These are phyloP conservation scores for Caenorhabditis inopinata DNA, from an alignment of 1,140 invertebrate genomes.

Conservation along the genomic window DNA sequence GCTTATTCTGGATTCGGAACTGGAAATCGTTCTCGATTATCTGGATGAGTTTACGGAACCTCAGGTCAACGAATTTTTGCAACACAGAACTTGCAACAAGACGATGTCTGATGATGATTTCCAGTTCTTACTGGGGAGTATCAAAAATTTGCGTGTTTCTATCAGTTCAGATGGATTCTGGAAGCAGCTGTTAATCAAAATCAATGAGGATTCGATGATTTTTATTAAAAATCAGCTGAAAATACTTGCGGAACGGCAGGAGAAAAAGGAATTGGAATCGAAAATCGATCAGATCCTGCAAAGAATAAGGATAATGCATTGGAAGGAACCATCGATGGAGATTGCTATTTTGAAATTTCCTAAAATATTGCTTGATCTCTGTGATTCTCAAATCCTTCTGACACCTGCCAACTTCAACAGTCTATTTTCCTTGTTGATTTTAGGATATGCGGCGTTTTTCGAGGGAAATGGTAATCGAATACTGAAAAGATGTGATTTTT, in stretches of 20 bases:
- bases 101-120: background rate
- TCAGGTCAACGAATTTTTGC: background rate
- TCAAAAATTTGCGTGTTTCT: background rate
- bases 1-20: background rate
- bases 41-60: background rate
- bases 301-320: background rate
- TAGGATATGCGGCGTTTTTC: background rate
- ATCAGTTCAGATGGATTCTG: background rate
- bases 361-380: background rate
- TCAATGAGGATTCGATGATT: background rate
- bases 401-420: background rate
- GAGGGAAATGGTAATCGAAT: background rate
- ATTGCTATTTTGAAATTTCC: background rate
- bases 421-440: background rate
- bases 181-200: background rate
- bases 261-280: background rate
- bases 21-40: background rate
- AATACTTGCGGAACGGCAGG: background rate
- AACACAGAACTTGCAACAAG: background rate
- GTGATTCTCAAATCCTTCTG: background rate
- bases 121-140: background rate
- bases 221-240: constrained; percentile 14
- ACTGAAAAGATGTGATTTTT: background rate
- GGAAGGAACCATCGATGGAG: background rate
- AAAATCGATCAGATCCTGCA: background rate